A percentile compares a stretch with the other conserved stretches of the same genome.
Evolutionary conservation across 2,113 vertebrate species (phyloP).

Genomic region (Mungos mungo): DNA sequence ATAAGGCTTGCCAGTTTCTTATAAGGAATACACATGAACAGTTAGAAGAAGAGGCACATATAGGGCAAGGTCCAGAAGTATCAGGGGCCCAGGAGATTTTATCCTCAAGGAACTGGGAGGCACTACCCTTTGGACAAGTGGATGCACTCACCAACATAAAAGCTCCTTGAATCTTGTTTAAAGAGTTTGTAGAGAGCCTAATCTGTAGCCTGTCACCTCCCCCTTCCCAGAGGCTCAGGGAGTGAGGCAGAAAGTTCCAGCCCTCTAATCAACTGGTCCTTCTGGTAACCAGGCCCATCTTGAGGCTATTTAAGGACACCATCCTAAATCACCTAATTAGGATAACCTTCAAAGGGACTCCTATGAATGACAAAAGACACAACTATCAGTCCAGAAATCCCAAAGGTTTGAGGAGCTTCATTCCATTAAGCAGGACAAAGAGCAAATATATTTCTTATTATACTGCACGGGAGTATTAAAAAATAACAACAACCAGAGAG

Average conservation of each 20-base stretch:
- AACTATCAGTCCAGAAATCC: neutral
- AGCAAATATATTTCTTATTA: neutral
- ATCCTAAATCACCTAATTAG: neutral
- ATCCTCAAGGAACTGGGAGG: neutral
- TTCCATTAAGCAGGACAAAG: neutral
- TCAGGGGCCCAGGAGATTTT: neutral
- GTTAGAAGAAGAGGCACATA: neutral
- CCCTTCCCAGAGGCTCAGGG: neutral
- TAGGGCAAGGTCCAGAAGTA: neutral
- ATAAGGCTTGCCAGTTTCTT: neutral
- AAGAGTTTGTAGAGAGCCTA: neutral
- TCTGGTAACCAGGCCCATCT: neutral
- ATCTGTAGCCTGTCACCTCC: neutral
- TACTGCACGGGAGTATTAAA: neutral
- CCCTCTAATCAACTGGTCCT: neutral
- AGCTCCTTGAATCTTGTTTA: neutral
- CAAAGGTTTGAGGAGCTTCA: neutral
- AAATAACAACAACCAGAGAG: neutral
- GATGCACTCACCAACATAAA: neutral
- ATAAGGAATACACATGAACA: neutral
- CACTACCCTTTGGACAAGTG: neutral
- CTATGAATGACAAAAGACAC: neutral
- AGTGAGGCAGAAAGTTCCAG: neutral
- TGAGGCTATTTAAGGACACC: neutral
- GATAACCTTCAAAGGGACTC: neutral